Evolutionary conservation across 2,888 invertebrate genomes (phyloP).

Genomic region (Eupithecia vulgata): DNA sequence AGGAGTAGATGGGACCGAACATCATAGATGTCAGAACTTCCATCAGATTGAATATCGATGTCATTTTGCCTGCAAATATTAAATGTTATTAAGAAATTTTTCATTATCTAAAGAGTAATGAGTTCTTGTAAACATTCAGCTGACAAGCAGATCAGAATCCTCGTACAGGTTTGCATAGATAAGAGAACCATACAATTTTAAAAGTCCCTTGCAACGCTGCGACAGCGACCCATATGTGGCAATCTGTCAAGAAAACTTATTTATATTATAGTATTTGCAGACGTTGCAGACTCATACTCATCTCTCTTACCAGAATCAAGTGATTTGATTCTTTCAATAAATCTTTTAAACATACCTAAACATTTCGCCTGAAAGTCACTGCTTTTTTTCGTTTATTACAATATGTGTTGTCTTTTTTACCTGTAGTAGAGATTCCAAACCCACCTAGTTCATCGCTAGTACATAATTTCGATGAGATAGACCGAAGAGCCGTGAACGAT

Average conservation of each 20-base stretch:
- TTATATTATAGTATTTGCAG: no score
- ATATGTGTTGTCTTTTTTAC: not conserved
- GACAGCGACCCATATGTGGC: no score
- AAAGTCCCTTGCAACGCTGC: no score
- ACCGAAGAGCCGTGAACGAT: slow-evolving; percentile 89
- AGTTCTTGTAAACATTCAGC: not conserved
- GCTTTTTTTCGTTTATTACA: not conserved
- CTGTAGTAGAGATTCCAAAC: slow-evolving; percentile 30
- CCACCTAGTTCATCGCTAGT: slow-evolving; percentile 88
- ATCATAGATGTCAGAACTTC: slow-evolving; percentile 88
- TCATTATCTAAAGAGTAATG: not conserved
- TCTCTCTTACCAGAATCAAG: no score
- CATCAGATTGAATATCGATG: slow-evolving; percentile 88
- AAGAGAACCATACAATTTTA: no score
- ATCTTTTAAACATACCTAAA: no score
- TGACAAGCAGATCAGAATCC: not conserved
- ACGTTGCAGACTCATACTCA: no score
- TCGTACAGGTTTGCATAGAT: not conserved
- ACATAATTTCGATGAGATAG: slow-evolving; percentile 89
- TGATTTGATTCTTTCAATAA: no score
- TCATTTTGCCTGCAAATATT: slow-evolving; percentile 85
- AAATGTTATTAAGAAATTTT: not conserved
- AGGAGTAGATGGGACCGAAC: slow-evolving; percentile 89
- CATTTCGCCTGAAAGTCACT: no score
- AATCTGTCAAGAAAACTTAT: no score